Conservation (phyloP, 1,140 invertebrate species). For the Conus ventricosus region DNA sequence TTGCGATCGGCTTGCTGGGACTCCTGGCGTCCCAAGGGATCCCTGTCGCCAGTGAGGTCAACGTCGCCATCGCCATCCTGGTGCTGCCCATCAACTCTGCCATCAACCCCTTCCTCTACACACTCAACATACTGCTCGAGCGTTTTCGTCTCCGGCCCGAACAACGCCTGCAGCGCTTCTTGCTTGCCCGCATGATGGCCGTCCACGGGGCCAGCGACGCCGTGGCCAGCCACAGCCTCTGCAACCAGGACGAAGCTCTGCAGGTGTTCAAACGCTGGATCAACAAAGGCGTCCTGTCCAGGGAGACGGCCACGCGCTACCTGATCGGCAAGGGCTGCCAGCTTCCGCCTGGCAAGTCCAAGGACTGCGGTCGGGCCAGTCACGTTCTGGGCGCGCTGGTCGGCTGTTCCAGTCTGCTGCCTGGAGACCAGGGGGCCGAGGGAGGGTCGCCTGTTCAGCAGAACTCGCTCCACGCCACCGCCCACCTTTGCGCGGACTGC, state of each 20-base stretch:
- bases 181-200: not conserved
- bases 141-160: not conserved
- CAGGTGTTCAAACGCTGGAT: not conserved
- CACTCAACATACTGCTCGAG: conserved; percentile 16
- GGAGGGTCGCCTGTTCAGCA: not conserved
- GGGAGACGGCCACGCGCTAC: not conserved
- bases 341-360: not conserved
- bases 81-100: conserved; percentile 44
- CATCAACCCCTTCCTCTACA: conserved; percentile 41
- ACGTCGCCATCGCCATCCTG: conserved; percentile 19
- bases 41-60: not conserved
- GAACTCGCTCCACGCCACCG: not conserved
- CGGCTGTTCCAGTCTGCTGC: not conserved
- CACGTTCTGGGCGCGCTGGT: not conserved
- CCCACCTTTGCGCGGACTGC: not conserved
- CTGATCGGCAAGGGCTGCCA: not conserved
- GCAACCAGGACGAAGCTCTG: not conserved
- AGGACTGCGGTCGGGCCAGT: not conserved
- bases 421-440: not conserved
- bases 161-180: not conserved
- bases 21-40: conserved; percentile 25
- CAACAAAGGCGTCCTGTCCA: not conserved
- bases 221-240: not conserved
- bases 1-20: conserved; percentile 53
- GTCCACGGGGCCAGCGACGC: not conserved